Evolutionary conservation across 2,113 vertebrate species (phyloP).

Genomic region (Oryzias melastigma): DNA sequence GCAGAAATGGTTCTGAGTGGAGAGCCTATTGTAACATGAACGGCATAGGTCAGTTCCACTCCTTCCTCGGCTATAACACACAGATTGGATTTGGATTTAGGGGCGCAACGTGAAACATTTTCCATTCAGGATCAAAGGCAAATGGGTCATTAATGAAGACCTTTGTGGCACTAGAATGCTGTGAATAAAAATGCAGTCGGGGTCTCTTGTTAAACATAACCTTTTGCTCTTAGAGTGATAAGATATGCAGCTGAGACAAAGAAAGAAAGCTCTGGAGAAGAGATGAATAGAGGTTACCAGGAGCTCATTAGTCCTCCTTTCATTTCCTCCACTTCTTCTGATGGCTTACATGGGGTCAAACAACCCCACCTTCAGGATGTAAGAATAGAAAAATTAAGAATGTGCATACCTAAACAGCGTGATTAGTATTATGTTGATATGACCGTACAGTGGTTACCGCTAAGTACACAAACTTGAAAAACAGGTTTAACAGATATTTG

Average conservation of each 20-base stretch:
- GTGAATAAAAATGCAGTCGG: slow-evolving; percentile 67
- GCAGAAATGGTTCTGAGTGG: slow-evolving; percentile 87
- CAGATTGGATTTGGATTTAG: slow-evolving; percentile 8
- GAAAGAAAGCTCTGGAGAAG: slow-evolving; percentile 26
- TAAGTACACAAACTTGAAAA: too few species aligned
- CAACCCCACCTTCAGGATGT: slow-evolving; percentile 11
- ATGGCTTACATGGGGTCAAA: slow-evolving; percentile 57
- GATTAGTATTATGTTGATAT: too few species aligned
- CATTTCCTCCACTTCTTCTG: slow-evolving; percentile 43
- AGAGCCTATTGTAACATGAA: slow-evolving; percentile 93
- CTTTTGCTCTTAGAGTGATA: slow-evolving; percentile 70
- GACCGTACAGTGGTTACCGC: too few species aligned
- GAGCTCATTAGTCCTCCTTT: slow-evolving; percentile 66
- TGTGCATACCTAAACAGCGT: slow-evolving; percentile 1
- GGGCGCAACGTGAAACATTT: slow-evolving; percentile 1
- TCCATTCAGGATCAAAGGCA: slow-evolving; percentile 42
- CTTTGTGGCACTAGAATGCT: slow-evolving; percentile 32
- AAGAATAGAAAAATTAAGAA: slow-evolving; percentile 41
- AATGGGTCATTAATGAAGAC: slow-evolving; percentile 12
- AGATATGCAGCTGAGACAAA: slow-evolving; percentile 54
- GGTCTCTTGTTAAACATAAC: slow-evolving; percentile 64
- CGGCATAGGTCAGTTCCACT: slow-evolving; percentile 86
- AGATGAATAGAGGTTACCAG: slow-evolving; percentile 59
- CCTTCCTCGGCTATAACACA: slow-evolving; percentile 4
- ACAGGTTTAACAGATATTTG: too few species aligned